Evolutionary conservation across 2,888 invertebrate genomes (phyloP).

Genomic region (Eudemis profundana): DNA sequence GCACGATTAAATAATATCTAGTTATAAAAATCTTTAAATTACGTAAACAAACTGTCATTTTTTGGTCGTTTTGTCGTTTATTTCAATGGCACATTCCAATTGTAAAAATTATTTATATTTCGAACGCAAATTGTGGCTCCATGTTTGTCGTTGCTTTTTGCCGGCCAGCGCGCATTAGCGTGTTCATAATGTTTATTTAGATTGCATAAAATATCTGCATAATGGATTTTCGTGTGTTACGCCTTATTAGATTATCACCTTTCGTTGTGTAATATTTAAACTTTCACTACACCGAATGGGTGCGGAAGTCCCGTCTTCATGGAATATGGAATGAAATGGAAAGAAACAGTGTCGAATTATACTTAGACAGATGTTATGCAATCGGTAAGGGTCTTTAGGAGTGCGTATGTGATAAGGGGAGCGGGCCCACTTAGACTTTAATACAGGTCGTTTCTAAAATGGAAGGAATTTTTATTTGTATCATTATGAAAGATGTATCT

Average conservation of each 20-base stretch:
- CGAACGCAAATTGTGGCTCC: slow-evolving; percentile 13
- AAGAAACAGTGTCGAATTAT: slow-evolving; percentile 50
- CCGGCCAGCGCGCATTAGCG: slow-evolving; percentile 34
- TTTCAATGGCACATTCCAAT: not conserved
- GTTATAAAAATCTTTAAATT: slow-evolving; percentile 11
- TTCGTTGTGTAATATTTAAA: slow-evolving; percentile 55
- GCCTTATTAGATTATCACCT: slow-evolving; percentile 47
- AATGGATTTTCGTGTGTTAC: slow-evolving; percentile 44
- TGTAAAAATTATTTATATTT: slow-evolving; percentile 29
- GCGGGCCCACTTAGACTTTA: slow-evolving; percentile 46
- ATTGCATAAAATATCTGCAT: slow-evolving; percentile 45
- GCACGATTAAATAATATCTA: slow-evolving; percentile 33
- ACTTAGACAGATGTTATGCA: slow-evolving; percentile 73
- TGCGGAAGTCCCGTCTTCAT: slow-evolving; percentile 62
- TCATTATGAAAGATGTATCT: no score
- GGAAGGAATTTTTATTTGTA: no score
- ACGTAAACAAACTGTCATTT: slow-evolving; percentile 19
- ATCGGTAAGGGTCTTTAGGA: slow-evolving; percentile 68
- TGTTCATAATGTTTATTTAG: slow-evolving; percentile 39
- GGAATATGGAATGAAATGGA: slow-evolving; percentile 43
- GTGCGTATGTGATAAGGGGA: slow-evolving; percentile 56
- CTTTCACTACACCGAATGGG: slow-evolving; percentile 61
- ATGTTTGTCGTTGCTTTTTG: slow-evolving; percentile 24
- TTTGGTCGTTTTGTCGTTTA: slow-evolving; percentile 6
- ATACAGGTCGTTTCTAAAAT: slow-evolving; percentile 57